Base-by-base conservation (phyloP, 1,140 invertebrate genomes). In the Bombus superbus region DNA sequence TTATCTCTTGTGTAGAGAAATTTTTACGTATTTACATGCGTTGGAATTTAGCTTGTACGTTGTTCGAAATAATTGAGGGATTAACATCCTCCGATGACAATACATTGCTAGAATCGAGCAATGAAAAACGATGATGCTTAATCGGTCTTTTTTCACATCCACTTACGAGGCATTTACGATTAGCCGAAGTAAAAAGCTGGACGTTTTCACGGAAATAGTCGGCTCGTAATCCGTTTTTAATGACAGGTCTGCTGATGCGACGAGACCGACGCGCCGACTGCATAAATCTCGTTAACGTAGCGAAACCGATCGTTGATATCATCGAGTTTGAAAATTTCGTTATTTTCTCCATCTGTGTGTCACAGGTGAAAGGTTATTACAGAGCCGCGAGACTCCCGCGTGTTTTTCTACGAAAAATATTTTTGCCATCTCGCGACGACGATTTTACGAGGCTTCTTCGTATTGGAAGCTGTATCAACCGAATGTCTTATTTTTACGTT, bases 291-390 rank as follows among this genome's bases (percentile, higher is more conserved):
- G 88, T 90, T 90, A 90, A 53, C 76, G 53, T 57, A 68, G 59
- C 53, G 53, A 59, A 57, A 75, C 18, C 79, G 42, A 71, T 73
- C 73, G 64, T 77, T 66, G 83, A 78, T 32, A 78, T 90, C 77
- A 89, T 90, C 81, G 68, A 78, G 78, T 86, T 80, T 72, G 35
- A 81, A 90, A 89, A 85, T 79, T 53, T 88, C 86, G 88, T 89
- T 90, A 82, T 81, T 62, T 76, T 71, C 69, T 44, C n/a, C 44
- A 66, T 62, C 35, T 6, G 44, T 62, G 71, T 62, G 71, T 22
- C 66, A n/a, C 59, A 5, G 40, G 47, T 18, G 76, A 68, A 85
- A 83, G 78, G 35, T 81, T 77, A 66, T 62, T 79, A 42, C 44
- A 62, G 42, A 38, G 40, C 22, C 57, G 25, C 57, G 25, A 11